Evolutionary conservation across 2,113 vertebrate species (phyloP), one percentile per base, ranked within the genome.

Genomic region (Myotis brandtii): DNA sequence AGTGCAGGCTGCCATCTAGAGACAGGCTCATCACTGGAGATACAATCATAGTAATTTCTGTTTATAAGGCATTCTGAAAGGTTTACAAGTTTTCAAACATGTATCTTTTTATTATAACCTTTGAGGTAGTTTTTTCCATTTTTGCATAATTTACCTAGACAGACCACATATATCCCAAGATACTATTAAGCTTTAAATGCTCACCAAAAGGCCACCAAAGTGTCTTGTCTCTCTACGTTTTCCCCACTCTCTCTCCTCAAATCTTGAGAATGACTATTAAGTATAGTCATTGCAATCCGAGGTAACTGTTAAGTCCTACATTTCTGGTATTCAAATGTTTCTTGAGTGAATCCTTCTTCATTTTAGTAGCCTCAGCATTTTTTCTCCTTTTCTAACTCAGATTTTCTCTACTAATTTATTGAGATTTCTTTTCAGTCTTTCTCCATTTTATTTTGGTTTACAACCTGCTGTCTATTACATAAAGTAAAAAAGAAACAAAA

Each of bases 1-100:
- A 93, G 67, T 86, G 3, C 50, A 96, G 91, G 6, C 88, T 95
- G 93, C 96, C 95, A 95, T 95, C 88, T 97, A 96, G 91, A 92
- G 96, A 97, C 70, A 95, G 43, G 86, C 48, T 73, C 5, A 46
- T 95, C 23, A 82, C 27, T 92, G 25, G 37, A 95, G 64, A 84
- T 76, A 18, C 4, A 94, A 75, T 73, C 54, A 91, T 4, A 82
- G 43, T 4, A 52, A 27, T 56, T 84, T 72, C 14, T 72, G 23
- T 75, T 93, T 81, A 92, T 72, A 92, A 95, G 40, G 11, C 27
- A 56, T 86, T 75, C 5, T 46, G 21, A 86, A 72, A 32, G 2
- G 30, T 67, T 56, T 52, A 17, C 3, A 66, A 9, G n/a, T 92
- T 86, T 93, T 83, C 5, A 25, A 52, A 89, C 59, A 37, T 88